These are phyloP conservation scores for Dendrolimus punctatus DNA, from an alignment of 1,140 invertebrate species.

Conservation along the genomic window DNA sequence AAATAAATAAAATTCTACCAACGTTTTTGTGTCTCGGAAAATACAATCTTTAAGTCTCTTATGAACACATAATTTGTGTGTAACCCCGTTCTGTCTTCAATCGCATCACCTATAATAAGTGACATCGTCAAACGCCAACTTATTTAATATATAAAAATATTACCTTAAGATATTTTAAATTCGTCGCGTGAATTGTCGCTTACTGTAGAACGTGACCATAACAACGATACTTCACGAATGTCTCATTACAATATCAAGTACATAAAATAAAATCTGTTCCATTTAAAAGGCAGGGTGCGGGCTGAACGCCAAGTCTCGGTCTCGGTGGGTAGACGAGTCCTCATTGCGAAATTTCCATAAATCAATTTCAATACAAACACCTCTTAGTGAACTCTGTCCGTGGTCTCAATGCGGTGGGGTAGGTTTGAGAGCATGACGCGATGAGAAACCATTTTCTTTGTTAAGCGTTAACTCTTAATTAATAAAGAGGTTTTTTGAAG, in stretches of 20 bases:
- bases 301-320: conserved; percentile 26
- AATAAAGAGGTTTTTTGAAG: too few species aligned
- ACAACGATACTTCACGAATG: conserved; percentile 6
- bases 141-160: too few species aligned
- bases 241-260: background rate
- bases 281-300: conserved; percentile 30
- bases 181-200: too few species aligned
- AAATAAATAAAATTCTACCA: too few species aligned
- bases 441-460: background rate
- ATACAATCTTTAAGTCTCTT: too few species aligned
- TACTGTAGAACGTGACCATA: too few species aligned
- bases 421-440: conserved; percentile 13
- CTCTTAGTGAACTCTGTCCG: conserved; percentile 65
- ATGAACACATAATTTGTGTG: too few species aligned
- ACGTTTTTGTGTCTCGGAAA: too few species aligned
- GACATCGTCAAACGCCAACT: too few species aligned
- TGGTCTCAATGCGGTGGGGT: conserved; percentile 24
- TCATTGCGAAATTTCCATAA: conserved; percentile 63
- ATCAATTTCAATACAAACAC: conserved; percentile 70
- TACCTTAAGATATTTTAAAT: too few species aligned
- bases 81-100: too few species aligned
- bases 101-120: too few species aligned
- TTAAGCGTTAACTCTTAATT: background rate
- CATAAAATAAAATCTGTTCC: conserved; percentile 25
- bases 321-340: conserved; percentile 33